Evolutionary conservation across 2,113 vertebrate genomes (phyloP).

Genomic region (Brachyhypopomus gauderio): DNA sequence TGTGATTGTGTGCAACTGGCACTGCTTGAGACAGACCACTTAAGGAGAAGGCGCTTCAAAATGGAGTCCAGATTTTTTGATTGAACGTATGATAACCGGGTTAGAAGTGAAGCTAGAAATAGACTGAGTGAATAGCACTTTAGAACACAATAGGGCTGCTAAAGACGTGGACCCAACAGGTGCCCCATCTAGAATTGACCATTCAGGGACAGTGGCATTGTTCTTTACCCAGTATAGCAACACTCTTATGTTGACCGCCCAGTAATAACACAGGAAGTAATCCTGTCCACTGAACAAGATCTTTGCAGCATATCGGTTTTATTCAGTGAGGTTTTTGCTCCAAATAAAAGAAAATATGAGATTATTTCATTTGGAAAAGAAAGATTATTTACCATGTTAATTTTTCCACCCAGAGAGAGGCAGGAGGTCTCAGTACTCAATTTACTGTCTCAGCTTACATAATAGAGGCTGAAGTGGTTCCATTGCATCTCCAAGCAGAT

Average conservation of each 20-base stretch:
- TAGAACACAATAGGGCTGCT: conserved; percentile 20
- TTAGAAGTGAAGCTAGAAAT: conserved; percentile 16
- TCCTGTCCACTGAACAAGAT: conserved; percentile 1
- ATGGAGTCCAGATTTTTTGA: conserved; percentile 33
- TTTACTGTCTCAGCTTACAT: background rate
- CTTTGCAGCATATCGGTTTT: background rate
- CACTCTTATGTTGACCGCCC: background rate
- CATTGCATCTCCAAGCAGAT: too few species aligned
- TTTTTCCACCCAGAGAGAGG: conserved; percentile 23
- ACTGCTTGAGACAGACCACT: background rate
- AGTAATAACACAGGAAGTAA: conserved; percentile 1
- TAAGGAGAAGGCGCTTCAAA: background rate
- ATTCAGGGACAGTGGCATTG: background rate
- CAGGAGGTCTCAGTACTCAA: conserved; percentile 6
- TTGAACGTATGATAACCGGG: conserved; percentile 9
- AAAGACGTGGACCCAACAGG: conserved; percentile 13
- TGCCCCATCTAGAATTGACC: background rate
- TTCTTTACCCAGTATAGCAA: conserved; percentile 25
- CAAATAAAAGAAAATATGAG: conserved; percentile 32
- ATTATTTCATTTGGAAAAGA: conserved; percentile 23
- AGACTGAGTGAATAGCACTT: conserved; percentile 23
- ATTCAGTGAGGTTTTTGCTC: conserved; percentile 34
- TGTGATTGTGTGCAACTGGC: background rate
- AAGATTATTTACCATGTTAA: conserved; percentile 13
- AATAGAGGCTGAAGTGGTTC: background rate